phyloP scores from a whole-genome alignment of 2,888 invertebrate genomes.

The Parapristionchus giblindavisi region DNA sequence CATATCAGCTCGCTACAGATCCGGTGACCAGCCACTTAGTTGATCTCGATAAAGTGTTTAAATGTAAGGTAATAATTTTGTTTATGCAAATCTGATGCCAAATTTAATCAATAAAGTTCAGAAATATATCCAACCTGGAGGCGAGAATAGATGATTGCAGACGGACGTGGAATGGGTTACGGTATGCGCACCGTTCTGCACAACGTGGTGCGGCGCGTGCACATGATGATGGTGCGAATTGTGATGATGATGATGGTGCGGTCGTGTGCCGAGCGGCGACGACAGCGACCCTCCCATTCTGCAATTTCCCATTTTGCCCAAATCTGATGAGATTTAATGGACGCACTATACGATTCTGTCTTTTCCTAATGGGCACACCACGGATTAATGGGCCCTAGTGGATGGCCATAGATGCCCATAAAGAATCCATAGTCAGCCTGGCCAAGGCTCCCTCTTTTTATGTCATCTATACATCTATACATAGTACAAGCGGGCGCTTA shows the following conservation, averaged over 20 bases:
- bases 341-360: slow-evolving; percentile 24
- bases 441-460: too few relatives aligned
- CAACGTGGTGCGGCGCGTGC: slow-evolving; percentile 9
- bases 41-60: too few relatives aligned
- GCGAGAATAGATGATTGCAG: slow-evolving; percentile 62
- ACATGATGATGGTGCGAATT: slow-evolving; percentile 26
- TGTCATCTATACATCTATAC: too few relatives aligned
- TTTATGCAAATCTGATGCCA: too few relatives aligned
- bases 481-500: slow-evolving; percentile 23
- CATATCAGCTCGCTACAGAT: too few relatives aligned
- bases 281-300: slow-evolving; percentile 59
- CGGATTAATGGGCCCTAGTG: background rate
- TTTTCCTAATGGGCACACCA: slow-evolving; percentile 21
- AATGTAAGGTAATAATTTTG: too few relatives aligned
- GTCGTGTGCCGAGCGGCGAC: slow-evolving; percentile 48
- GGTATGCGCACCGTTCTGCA: background rate
- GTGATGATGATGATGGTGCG: slow-evolving; percentile 26
- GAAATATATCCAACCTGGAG: slow-evolving; percentile 42
- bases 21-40: too few relatives aligned
- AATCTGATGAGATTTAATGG: slow-evolving; percentile 6
- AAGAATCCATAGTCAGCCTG: background rate
- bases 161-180: slow-evolving; percentile 45
- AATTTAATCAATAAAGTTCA: background rate
- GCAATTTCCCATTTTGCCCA: slow-evolving; percentile 17
- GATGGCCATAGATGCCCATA: too few relatives aligned